Base-by-base conservation (phyloP, 2,797 vertebrate genomes). In the Geotrypetes seraphini region DNA sequence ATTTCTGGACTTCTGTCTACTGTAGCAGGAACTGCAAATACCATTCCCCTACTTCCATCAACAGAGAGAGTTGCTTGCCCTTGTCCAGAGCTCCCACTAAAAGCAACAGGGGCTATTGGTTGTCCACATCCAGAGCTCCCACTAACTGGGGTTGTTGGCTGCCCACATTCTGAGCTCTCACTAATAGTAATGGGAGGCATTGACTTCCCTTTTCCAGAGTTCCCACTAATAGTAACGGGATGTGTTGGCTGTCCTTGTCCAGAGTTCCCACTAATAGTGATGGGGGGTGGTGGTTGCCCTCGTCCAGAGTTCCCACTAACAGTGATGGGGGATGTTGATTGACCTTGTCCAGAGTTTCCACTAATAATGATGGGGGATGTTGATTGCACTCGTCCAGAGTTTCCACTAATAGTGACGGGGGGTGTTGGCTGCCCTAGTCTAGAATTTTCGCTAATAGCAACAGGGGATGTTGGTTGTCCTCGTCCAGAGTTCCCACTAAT, bases 401-500 rank as follows among this genome's bases (percentile, higher is more conserved):
- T n/a, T n/a, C 18, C 25, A 7, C 7, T 13, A 7, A 20, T 7
- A 9, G 20, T 2, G 13, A 19, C 11, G 6, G 29, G 28, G 10
- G 25, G 4, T 10, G 28, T 13, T 4, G 16, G 3, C 6, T 14
- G 33, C 8, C 25, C 33, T 19, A 14, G 15, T 8, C 5, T 3
- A 7, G n/a, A 13, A 15, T 25, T 27, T 5, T 26, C 27, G 3
- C 18, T 24, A 10, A 19, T 24, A 5, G 22, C 19, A 13, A 15
- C 19, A 5, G 25, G 43, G 19, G 35, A 7, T 10, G 33, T 12
- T 5, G 27, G 12, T 13, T 39, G 39, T n/a, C 24, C 39, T 2
- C 40, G 13, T 10, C 25, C 10, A n/a, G n/a, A n/a, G n/a, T 46
- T 43, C 18, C 46, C 43, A 10, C 46, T 46, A 11, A 46, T 46